Evolutionary conservation across 2,113 vertebrate genomes (phyloP).

Genomic region (Actinemys pallida): DNA sequence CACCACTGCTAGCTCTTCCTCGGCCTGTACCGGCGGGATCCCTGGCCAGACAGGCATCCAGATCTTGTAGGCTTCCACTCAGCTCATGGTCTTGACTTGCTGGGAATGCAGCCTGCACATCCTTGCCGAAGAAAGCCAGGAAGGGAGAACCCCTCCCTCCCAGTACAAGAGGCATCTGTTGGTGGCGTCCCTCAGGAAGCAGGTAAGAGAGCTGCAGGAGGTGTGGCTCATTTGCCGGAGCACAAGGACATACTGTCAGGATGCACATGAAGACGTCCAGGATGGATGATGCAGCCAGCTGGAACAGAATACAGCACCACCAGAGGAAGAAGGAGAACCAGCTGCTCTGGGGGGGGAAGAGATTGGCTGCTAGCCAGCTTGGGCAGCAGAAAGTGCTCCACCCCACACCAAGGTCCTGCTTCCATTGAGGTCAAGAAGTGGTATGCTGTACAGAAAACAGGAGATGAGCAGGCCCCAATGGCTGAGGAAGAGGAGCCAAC

Average conservation of each 20-base stretch:
- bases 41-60: not conserved
- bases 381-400: not conserved
- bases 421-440: not conserved
- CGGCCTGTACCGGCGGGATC: not conserved
- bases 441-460: not conserved
- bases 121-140: not conserved
- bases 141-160: not conserved
- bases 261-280: not conserved
- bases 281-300: not conserved
- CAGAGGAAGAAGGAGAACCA: not conserved
- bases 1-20: not conserved
- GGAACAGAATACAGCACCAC: not conserved
- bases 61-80: not conserved
- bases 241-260: not conserved
- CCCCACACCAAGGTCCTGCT: too few species aligned
- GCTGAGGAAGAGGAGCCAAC: not conserved
- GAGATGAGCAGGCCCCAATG: not conserved
- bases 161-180: not conserved
- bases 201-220: not conserved
- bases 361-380: not conserved
- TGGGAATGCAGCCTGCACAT: not conserved
- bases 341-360: not conserved
- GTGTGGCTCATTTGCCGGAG: not conserved
- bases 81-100: not conserved
- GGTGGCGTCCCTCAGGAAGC: not conserved